These are phyloP conservation scores for Drosophila neoperkinsi DNA, from an alignment of 2,888 invertebrate genomes.

Conservation along the genomic window DNA sequence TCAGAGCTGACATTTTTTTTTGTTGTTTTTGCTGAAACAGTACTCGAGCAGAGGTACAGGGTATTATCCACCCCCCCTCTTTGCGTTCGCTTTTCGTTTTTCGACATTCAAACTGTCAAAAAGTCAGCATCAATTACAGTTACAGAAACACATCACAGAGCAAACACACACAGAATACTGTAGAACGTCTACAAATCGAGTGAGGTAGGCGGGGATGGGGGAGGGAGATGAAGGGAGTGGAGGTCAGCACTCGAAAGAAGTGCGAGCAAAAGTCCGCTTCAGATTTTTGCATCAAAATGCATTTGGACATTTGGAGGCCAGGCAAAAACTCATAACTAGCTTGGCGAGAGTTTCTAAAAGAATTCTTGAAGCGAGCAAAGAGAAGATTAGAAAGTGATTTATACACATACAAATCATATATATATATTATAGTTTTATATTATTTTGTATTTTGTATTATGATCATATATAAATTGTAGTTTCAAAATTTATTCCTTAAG, in stretches of 20 bases:
- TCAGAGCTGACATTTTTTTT: slow-evolving; percentile 70
- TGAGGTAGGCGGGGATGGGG: neutral
- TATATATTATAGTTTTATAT: neutral
- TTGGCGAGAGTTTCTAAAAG: slow-evolving; percentile 35
- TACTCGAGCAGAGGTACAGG: slow-evolving; percentile 31
- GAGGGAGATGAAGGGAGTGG: neutral
- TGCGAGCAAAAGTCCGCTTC: slow-evolving; percentile 58
- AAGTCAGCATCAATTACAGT: slow-evolving; percentile 84
- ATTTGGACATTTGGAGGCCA: slow-evolving; percentile 52
- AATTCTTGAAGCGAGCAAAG: neutral
- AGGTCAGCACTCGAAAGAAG: slow-evolving; percentile 69
- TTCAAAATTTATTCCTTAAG: neutral
- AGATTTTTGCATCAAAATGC: slow-evolving; percentile 78
- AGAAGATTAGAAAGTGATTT: neutral
- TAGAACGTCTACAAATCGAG: slow-evolving; percentile 11
- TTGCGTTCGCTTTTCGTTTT: slow-evolving; percentile 48
- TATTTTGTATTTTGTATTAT: neutral
- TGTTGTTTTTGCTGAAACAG: slow-evolving; percentile 36
- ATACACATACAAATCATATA: neutral
- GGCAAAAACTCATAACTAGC: slow-evolving; percentile 4
- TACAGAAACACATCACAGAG: slow-evolving; percentile 67
- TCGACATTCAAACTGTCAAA: slow-evolving; percentile 83
- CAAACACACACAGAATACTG: slow-evolving; percentile 50
- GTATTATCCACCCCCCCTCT: neutral
- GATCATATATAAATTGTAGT: neutral